These are phyloP conservation scores for Drosophila paulistorum DNA, from an alignment of 1,140 invertebrate species.

Conservation along the genomic window DNA sequence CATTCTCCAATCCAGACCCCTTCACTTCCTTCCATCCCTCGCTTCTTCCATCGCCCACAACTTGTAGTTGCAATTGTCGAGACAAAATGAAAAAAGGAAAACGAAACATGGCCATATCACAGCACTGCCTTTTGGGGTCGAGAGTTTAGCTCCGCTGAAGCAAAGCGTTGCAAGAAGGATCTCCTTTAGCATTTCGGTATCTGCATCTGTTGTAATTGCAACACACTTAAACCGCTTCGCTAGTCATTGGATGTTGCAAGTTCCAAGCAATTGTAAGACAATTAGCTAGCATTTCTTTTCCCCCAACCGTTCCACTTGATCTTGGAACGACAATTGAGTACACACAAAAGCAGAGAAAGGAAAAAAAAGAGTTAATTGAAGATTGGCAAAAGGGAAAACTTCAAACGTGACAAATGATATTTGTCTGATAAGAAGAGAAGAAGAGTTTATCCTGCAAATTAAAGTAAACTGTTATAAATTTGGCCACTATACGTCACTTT, in stretches of 20 bases:
- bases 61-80: constrained; percentile 69
- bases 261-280: constrained; percentile 70
- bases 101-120: constrained; percentile 60
- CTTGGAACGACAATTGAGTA: constrained; percentile 14
- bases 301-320: constrained; percentile 4
- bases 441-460: not conserved
- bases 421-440: not conserved
- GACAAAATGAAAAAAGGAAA: constrained; percentile 14
- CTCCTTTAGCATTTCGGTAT: constrained; percentile 37
- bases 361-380: not conserved
- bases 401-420: constrained; percentile 8
- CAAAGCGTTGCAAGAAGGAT: constrained; percentile 31
- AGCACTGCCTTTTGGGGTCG: constrained; percentile 38
- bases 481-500: constrained; percentile 3
- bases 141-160: constrained; percentile 12
- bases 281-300: constrained; percentile 57
- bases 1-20: not conserved
- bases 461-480: constrained; percentile 13
- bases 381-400: constrained; percentile 5
- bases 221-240: constrained; percentile 76
- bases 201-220: constrained; percentile 73
- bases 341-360: constrained; percentile 1
- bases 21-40: not conserved
- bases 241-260: constrained; percentile 55
- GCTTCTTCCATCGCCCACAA: constrained; percentile 19